Evolutionary conservation across 2,888 invertebrate species (phyloP).

Genomic region (Aelia acuminata): DNA sequence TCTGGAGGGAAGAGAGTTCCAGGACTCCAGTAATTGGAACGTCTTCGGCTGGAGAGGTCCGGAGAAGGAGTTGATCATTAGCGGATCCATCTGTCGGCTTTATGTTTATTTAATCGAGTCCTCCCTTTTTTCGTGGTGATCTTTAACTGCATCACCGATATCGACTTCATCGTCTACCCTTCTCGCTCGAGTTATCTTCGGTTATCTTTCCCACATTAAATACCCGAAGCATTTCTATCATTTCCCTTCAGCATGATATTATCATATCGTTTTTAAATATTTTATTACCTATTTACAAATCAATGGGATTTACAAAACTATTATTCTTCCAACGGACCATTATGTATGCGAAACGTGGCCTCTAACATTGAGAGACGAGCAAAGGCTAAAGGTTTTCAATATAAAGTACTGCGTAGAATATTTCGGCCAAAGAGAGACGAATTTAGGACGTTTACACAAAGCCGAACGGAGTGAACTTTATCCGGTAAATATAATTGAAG

Average conservation of each 20-base stretch:
- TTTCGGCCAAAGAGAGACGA: too few relatives aligned
- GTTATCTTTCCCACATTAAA: background rate
- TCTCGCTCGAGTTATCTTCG: background rate
- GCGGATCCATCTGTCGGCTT: conserved; percentile 12
- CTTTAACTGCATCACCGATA: background rate
- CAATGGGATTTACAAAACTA: too few relatives aligned
- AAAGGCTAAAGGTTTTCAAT: too few relatives aligned
- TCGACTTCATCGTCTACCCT: background rate
- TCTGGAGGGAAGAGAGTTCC: background rate
- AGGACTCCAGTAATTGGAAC: conserved; percentile 45
- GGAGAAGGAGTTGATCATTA: background rate
- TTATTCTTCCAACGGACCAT: too few relatives aligned
- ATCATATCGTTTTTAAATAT: too few relatives aligned
- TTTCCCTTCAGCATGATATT: background rate
- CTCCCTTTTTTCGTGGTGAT: background rate
- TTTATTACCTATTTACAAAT: too few relatives aligned
- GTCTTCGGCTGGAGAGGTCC: conserved; percentile 9
- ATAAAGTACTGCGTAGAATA: too few relatives aligned
- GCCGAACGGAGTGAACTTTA: too few relatives aligned
- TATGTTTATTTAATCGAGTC: conserved; percentile 35
- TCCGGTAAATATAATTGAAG: too few relatives aligned
- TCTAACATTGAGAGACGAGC: too few relatives aligned
- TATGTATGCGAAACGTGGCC: too few relatives aligned
- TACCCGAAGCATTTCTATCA: background rate
- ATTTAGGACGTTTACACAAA: too few relatives aligned